Evolutionary conservation across 2,888 invertebrate genomes (phyloP).

Genomic region (Itoplectis maculator): DNA sequence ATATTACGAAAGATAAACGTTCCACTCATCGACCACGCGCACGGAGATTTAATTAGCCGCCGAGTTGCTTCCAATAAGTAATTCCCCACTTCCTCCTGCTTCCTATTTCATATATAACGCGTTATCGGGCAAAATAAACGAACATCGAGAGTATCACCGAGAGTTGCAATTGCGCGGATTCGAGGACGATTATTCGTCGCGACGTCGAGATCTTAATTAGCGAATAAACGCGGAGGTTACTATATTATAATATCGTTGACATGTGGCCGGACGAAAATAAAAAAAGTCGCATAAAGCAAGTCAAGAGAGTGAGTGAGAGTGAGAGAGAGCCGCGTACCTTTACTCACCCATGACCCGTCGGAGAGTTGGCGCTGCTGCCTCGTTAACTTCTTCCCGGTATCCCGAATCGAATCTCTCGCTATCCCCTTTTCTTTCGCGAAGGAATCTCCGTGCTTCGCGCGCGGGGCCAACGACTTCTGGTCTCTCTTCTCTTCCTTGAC

Average conservation of each 20-base stretch:
- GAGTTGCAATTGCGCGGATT: no score
- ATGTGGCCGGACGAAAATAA: not conserved
- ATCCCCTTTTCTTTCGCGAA: slow-evolving; percentile 65
- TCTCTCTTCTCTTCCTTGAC: slow-evolving; percentile 57
- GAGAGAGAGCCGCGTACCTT: slow-evolving; percentile 54
- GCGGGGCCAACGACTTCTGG: slow-evolving; percentile 63
- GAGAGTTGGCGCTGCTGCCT: slow-evolving; percentile 52
- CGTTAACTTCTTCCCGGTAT: slow-evolving; percentile 67
- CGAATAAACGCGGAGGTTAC: not conserved
- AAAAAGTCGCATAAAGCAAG: slow-evolving; percentile 20
- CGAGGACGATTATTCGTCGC: not conserved
- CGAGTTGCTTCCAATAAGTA: not conserved
- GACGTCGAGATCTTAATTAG: not conserved
- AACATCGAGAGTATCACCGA: not conserved
- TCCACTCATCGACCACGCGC: not conserved
- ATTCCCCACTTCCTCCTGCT: no score
- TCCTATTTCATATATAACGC: not conserved
- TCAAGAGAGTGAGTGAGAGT: not conserved
- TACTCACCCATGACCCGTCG: slow-evolving; percentile 67
- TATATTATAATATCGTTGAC: not conserved
- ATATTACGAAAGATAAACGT: not conserved
- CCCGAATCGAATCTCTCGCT: slow-evolving; percentile 67
- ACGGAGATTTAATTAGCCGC: not conserved
- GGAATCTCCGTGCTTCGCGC: slow-evolving; percentile 61
- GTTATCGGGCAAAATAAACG: not conserved